phyloP scores from a whole-genome alignment of 2,888 invertebrate genomes.

The Polyploca ridens region DNA sequence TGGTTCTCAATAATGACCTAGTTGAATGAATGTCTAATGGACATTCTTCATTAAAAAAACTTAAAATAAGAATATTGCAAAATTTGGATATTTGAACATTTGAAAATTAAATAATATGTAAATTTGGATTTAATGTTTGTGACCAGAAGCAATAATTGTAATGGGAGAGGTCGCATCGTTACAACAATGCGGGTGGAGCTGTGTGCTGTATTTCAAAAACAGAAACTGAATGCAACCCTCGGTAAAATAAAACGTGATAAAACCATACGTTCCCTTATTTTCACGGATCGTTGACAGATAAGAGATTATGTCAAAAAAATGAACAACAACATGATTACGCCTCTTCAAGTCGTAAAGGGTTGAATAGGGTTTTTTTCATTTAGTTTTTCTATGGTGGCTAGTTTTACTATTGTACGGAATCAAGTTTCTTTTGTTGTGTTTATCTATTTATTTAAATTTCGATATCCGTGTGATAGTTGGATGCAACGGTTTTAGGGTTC shows the following conservation, averaged over 20 bases:
- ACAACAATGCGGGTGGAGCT: too few species aligned
- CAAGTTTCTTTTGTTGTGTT: not conserved
- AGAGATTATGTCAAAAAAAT: not conserved
- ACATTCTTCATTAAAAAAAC: too few species aligned
- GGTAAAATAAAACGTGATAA: not conserved
- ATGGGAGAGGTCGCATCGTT: too few species aligned
- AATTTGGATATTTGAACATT: too few species aligned
- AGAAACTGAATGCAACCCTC: not conserved
- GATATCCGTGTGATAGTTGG: constrained; percentile 10
- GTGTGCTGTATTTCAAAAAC: too few species aligned
- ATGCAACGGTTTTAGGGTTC: not conserved
- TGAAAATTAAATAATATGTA: too few species aligned
- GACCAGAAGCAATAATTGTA: too few species aligned
- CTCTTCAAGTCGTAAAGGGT: not conserved
- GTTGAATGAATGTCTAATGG: too few species aligned
- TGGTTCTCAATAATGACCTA: too few species aligned
- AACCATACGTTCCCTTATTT: not conserved
- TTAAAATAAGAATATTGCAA: too few species aligned
- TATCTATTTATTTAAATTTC: not conserved
- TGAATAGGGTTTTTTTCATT: not conserved
- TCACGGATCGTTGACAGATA: constrained; percentile 7
- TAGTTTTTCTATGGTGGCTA: not conserved
- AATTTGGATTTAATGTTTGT: too few species aligned
- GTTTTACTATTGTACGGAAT: constrained; percentile 1
- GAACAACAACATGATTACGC: not conserved